Evolutionary conservation across 2,113 vertebrate genomes (phyloP).

Genomic region (Eclectus roratus): DNA sequence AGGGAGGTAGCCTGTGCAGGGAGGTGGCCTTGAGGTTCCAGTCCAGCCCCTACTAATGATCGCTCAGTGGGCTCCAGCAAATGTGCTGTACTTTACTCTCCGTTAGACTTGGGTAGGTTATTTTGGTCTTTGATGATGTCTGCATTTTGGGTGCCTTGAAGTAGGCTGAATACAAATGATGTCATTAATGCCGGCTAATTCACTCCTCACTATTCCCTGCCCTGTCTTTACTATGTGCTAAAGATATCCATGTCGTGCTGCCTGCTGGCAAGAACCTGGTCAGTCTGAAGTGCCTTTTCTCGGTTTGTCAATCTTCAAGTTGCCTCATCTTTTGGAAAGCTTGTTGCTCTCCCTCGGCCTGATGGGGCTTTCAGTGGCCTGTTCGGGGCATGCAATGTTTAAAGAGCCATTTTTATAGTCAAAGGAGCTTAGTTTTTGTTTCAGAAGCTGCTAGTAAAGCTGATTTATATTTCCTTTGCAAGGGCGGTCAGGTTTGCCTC

Average conservation of each 20-base stretch:
- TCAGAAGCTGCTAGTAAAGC: constrained; percentile 55
- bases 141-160: not conserved
- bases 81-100: not conserved
- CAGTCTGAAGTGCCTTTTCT: not conserved
- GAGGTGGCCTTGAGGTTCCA: not conserved
- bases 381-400: not conserved
- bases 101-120: not conserved
- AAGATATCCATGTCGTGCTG: not conserved
- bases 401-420: constrained; percentile 39
- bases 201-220: not conserved
- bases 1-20: not conserved
- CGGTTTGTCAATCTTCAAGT: not conserved
- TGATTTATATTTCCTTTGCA: constrained; percentile 42
- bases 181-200: not conserved
- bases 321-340: not conserved
- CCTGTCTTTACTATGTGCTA: not conserved
- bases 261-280: not conserved
- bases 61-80: not conserved
- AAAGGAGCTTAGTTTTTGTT: not conserved
- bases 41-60: not conserved
- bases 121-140: not conserved
- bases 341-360: not conserved
- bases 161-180: constrained; percentile 1
- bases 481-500: not conserved
- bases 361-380: not conserved